phyloP scores from a whole-genome alignment of 2,888 invertebrate species.

The Drosophila quasianomalipes region DNA sequence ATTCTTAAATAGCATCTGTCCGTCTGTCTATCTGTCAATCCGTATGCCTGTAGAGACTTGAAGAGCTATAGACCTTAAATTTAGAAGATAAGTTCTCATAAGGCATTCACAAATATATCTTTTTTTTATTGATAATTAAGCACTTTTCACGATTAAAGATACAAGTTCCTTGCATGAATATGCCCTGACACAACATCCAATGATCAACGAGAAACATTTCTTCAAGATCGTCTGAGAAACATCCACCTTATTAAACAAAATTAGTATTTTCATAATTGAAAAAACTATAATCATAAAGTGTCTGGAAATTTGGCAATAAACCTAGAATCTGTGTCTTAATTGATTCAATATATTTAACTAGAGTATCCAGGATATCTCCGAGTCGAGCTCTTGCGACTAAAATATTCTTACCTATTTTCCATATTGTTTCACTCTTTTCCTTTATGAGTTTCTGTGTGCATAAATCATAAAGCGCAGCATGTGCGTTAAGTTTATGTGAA shows the following conservation, averaged over 20 bases:
- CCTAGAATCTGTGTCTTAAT: not conserved
- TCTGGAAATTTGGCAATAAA: not conserved
- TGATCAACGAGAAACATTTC: not conserved
- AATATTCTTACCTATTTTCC: not conserved
- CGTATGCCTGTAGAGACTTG: not conserved
- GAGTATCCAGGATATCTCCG: not conserved
- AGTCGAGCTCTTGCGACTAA: not conserved
- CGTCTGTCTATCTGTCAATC: not conserved
- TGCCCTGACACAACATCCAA: not conserved
- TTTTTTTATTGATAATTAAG: not conserved
- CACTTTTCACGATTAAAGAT: not conserved
- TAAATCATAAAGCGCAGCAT: not conserved
- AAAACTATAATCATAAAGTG: not conserved
- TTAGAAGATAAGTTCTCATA: not conserved
- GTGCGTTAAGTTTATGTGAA: not conserved
- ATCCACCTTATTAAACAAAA: not conserved
- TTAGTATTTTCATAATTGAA: not conserved
- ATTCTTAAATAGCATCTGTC: not conserved
- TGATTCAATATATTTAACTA: not conserved
- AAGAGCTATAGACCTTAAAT: not conserved
- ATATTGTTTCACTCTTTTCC: not conserved
- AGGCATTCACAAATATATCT: not conserved
- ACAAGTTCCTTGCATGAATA: not conserved
- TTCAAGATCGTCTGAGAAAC: not conserved
- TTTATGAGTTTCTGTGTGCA: conserved; percentile 5